Conservation (phyloP, 2,888 invertebrate genomes). For the Dendrolimus pini region DNA sequence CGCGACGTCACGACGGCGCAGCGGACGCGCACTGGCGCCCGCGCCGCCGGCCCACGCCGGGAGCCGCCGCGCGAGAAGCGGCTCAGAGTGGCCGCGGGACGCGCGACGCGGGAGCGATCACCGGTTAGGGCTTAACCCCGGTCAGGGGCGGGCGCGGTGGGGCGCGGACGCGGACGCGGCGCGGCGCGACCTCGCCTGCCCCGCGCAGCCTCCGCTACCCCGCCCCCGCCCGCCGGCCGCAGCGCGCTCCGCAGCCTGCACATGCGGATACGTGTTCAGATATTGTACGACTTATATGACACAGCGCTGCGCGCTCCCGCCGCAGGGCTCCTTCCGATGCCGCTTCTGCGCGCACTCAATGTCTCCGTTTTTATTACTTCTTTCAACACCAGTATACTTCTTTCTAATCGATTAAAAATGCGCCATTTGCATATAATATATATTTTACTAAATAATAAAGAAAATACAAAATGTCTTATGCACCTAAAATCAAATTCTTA, state of each 20-base stretch:
- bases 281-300: conserved; percentile 19
- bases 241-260: conserved; percentile 65
- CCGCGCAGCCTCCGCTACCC: conserved; percentile 26
- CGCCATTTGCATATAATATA: not conserved
- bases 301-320: conserved; percentile 29
- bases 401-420: not conserved
- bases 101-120: conserved; percentile 38
- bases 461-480: conserved; percentile 8
- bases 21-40: conserved; percentile 23
- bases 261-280: conserved; percentile 64
- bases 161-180: conserved; percentile 31
- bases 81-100: conserved; percentile 55
- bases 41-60: conserved; percentile 28
- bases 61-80: conserved; percentile 55
- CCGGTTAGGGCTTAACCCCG: conserved; percentile 57
- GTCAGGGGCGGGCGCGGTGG: conserved; percentile 50
- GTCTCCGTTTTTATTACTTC: not conserved
- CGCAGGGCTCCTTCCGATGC: conserved; percentile 44
- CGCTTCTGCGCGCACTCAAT: conserved; percentile 46
- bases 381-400: not conserved
- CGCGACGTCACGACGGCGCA: conserved; percentile 17
- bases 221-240: conserved; percentile 34
- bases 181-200: conserved; percentile 9
- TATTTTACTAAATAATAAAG: conserved; percentile 1
- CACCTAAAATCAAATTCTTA: conserved; percentile 36